phyloP scores from a whole-genome alignment of 2,113 vertebrate species.

The Prunella himalayana region DNA sequence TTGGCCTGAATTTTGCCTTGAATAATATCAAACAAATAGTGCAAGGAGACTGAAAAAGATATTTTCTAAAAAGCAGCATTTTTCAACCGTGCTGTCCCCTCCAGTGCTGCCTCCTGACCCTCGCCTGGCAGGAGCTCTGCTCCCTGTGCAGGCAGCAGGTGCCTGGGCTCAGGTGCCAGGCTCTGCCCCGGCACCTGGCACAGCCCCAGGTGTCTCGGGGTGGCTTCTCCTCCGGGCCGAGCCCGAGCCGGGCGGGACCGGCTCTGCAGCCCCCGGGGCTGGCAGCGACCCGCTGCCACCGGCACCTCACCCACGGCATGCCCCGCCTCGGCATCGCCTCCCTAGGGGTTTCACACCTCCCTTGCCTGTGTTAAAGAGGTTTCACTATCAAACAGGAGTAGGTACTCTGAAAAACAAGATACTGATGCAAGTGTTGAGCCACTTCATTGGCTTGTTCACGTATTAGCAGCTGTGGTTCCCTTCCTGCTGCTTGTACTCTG shows the following conservation, averaged over 20 bases:
- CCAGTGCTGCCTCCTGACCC: background rate
- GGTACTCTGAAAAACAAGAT: conserved; percentile 28
- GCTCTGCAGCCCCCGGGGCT: too few species aligned
- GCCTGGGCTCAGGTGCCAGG: background rate
- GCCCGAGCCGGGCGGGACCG: too few species aligned
- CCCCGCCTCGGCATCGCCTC: rapidly evolving
- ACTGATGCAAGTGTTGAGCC: conserved; percentile 30
- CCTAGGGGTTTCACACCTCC: rapidly evolving
- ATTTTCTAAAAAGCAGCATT: background rate
- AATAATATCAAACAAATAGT: background rate
- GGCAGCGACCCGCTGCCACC: rapidly evolving
- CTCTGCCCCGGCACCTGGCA: rapidly evolving
- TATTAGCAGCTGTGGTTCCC: background rate
- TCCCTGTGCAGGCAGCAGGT: rapidly evolving
- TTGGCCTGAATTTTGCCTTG: background rate
- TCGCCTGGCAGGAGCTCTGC: rapidly evolving
- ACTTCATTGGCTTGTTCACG: conserved; percentile 11
- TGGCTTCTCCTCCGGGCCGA: background rate
- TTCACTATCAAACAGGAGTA: background rate
- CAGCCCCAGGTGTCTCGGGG: too few species aligned
- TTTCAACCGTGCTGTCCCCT: rapidly evolving
- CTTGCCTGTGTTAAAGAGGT: background rate
- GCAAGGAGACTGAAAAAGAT: background rate
- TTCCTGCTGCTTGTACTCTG: conserved; percentile 56
- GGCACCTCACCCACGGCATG: rapidly evolving